Conservation (phyloP, 2,113 vertebrate genomes). For the Ciconia boyciana region DNA sequence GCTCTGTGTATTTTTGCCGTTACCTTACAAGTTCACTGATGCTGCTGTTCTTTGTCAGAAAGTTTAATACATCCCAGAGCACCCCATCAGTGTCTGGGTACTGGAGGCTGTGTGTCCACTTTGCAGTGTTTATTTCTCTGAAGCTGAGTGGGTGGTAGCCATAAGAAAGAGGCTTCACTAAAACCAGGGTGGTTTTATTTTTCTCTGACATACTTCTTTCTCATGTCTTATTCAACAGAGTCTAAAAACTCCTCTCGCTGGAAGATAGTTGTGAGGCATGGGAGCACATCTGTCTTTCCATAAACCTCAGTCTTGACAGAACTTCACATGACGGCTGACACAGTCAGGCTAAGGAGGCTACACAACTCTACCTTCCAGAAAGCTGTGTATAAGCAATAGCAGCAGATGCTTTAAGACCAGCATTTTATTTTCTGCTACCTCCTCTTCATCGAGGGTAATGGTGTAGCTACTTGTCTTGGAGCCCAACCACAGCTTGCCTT, state of each 20-base stretch:
- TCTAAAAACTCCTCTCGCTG: neutral
- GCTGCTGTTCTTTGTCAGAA: slow-evolving; percentile 46
- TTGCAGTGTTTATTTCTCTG: slow-evolving; percentile 15
- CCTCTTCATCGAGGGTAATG: neutral
- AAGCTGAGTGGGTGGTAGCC: neutral
- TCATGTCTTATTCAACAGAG: neutral
- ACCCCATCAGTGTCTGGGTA: neutral
- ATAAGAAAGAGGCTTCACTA: neutral
- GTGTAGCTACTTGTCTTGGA: neutral
- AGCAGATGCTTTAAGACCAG: neutral
- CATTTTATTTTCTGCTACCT: neutral
- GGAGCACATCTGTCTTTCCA: neutral
- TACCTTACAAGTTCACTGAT: slow-evolving; percentile 1
- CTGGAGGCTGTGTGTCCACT: neutral
- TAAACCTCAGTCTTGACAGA: neutral
- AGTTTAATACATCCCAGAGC: slow-evolving; percentile 40
- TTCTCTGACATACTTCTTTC: neutral
- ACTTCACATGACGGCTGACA: neutral
- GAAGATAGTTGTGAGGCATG: neutral
- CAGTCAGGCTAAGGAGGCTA: neutral
- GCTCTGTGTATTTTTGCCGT: slow-evolving; percentile 25
- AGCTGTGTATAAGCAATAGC: neutral
- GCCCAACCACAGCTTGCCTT: neutral
- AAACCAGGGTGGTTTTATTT: neutral
- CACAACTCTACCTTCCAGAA: neutral